phyloP scores from a whole-genome alignment of 2,888 invertebrate genomes.

The Hydrotaea cyrtoneurina region DNA sequence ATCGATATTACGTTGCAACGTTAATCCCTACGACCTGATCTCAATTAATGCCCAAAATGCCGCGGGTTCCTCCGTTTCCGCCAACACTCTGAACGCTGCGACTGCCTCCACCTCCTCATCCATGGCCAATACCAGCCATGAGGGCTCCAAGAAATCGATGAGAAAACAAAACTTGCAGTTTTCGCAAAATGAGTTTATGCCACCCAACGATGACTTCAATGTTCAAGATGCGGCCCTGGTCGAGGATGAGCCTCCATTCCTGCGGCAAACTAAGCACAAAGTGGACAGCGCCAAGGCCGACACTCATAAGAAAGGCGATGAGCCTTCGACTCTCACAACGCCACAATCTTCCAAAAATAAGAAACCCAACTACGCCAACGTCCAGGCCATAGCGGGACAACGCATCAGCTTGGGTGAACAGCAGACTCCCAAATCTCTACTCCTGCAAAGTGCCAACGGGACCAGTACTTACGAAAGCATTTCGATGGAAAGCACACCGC shows the following conservation, averaged over 20 bases:
- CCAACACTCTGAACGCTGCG: constrained; percentile 49
- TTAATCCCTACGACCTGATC: constrained; percentile 91
- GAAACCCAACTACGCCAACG: constrained; percentile 81
- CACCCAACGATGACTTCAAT: constrained; percentile 82
- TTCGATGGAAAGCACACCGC: constrained; percentile 23
- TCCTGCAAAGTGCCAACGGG: constrained; percentile 80
- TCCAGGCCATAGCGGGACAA: constrained; percentile 86
- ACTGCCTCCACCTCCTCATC: constrained; percentile 42
- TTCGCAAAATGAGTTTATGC: constrained; percentile 80
- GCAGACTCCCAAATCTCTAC: constrained; percentile 77
- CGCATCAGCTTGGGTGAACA: constrained; percentile 84
- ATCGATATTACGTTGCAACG: constrained; percentile 91
- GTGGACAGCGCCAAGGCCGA: constrained; percentile 39
- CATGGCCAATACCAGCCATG: constrained; percentile 14
- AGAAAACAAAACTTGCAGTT: constrained; percentile 60
- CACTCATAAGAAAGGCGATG: constrained; percentile 52
- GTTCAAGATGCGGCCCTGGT: constrained; percentile 78
- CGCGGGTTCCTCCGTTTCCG: not conserved
- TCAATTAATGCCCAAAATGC: constrained; percentile 80
- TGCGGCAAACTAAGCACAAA: constrained; percentile 26
- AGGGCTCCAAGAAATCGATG: constrained; percentile 40
- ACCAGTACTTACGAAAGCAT: constrained; percentile 70
- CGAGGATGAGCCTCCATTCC: constrained; percentile 72
- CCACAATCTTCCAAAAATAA: constrained; percentile 46
- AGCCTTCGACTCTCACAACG: constrained; percentile 3